Percentiles rank a stretch among this genome's conserved stretches.
Conservation (phyloP, 2,888 invertebrate species). For the Drosophila prolongata region DNA sequence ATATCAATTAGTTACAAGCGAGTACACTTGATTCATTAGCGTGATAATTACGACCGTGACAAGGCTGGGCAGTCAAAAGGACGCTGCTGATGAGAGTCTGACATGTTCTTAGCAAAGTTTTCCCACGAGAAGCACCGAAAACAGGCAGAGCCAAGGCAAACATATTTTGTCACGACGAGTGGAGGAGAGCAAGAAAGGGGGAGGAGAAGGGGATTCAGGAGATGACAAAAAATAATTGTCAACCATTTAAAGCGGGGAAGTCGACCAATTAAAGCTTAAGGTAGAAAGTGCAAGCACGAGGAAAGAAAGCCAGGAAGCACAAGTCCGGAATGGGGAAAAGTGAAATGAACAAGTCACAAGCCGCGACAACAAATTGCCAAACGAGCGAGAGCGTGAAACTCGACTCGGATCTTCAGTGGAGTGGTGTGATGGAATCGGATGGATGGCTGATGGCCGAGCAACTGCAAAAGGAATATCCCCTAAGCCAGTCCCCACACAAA, state of each 20-base stretch:
- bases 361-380: conserved; percentile 75
- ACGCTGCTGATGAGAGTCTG: conserved; percentile 53
- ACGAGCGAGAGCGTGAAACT: conserved; percentile 69
- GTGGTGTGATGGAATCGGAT: not conserved
- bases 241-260: conserved; percentile 48
- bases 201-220: not conserved
- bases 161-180: conserved; percentile 55
- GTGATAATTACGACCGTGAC: conserved; percentile 74
- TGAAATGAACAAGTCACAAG: conserved; percentile 59
- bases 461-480: conserved; percentile 26
- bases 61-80: conserved; percentile 33
- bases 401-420: conserved; percentile 58
- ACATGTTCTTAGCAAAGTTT: conserved; percentile 52
- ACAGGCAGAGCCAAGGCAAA: conserved; percentile 13
- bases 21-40: conserved; percentile 79
- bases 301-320: conserved; percentile 21
- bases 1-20: conserved; percentile 79
- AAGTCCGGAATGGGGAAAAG: conserved; percentile 35
- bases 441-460: conserved; percentile 4
- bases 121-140: conserved; percentile 55
- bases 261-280: conserved; percentile 54
- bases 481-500: conserved; percentile 7
- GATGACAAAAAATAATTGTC: conserved; percentile 55
- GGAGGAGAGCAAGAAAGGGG: not conserved
- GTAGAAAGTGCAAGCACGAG: conserved; percentile 25